A percentile compares a stretch with the other conserved stretches of the same genome.
These are phyloP conservation scores for Leptopilina boulardi DNA, from an alignment of 1,140 invertebrate species.

Conservation along the genomic window DNA sequence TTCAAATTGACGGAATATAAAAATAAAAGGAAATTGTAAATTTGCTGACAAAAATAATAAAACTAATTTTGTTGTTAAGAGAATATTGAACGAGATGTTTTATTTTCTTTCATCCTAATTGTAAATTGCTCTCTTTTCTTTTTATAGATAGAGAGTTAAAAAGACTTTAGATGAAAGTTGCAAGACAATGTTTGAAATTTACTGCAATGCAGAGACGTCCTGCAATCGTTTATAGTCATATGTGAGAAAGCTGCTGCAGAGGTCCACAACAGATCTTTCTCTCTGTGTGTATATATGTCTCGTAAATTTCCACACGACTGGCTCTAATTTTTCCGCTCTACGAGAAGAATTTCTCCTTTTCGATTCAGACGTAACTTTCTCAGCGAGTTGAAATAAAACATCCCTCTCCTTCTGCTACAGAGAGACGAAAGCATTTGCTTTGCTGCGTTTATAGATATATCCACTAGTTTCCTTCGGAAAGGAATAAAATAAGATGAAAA, in stretches of 20 bases:
- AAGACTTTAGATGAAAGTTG: not conserved
- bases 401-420: not conserved
- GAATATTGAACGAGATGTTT: too few relatives aligned
- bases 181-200: not conserved
- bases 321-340: slow-evolving; percentile 30
- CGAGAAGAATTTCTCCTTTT: slow-evolving; percentile 14
- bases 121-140: not conserved
- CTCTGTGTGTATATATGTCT: slow-evolving; percentile 12
- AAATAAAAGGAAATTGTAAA: too few relatives aligned
- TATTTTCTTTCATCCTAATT: too few relatives aligned
- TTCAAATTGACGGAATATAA: too few relatives aligned
- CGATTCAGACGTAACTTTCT: slow-evolving; percentile 30
- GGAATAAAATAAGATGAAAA: not conserved
- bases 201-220: slow-evolving; percentile 15
- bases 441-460: not conserved
- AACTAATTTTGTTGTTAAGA: too few relatives aligned
- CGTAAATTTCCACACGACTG: slow-evolving; percentile 28
- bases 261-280: not conserved
- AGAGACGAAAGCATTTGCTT: slow-evolving; percentile 6
- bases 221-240: slow-evolving; percentile 5
- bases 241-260: slow-evolving; percentile 6
- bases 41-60: too few relatives aligned
- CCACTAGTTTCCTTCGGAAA: not conserved
- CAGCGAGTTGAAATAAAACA: slow-evolving; percentile 21
- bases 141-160: not conserved